These are phyloP conservation scores for Phodopus roborovskii DNA, from an alignment of 2,113 vertebrate genomes.

Conservation along the genomic window DNA sequence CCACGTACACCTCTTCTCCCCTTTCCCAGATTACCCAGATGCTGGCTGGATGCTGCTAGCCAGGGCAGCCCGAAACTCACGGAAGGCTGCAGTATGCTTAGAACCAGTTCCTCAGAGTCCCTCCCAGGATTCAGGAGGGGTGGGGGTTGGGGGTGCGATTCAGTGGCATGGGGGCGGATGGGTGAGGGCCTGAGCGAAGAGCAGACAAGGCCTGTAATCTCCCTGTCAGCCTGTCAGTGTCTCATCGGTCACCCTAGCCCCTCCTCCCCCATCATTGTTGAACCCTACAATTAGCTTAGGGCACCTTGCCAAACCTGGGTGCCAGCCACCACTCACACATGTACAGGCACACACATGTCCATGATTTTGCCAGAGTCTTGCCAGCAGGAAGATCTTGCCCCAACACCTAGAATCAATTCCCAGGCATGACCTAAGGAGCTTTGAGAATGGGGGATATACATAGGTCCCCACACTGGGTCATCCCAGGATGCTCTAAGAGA, in stretches of 20 bases:
- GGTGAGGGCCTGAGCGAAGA: neutral
- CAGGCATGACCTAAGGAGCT: neutral
- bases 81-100: neutral
- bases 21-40: neutral
- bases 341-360: constrained; percentile 15
- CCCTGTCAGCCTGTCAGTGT: constrained; percentile 67
- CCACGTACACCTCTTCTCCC: neutral
- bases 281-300: constrained; percentile 73
- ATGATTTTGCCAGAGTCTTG: neutral
- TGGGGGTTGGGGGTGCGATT: constrained; percentile 78
- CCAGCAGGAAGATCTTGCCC: neutral
- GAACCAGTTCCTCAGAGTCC: neutral
- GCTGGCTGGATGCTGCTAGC: neutral
- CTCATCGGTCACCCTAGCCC: constrained; percentile 38
- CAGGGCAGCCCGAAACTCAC: neutral
- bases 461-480: neutral
- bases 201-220: constrained; percentile 72
- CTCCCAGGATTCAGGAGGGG: constrained; percentile 73
- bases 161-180: neutral
- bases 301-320: constrained; percentile 35
- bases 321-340: constrained; percentile 47
- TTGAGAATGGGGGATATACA: neutral
- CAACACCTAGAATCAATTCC: neutral
- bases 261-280: constrained; percentile 3
- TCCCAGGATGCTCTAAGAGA: neutral